These are phyloP conservation scores for Saguinus imperator DNA, from an alignment of 2,113 vertebrate genomes.

Conservation along the genomic window DNA sequence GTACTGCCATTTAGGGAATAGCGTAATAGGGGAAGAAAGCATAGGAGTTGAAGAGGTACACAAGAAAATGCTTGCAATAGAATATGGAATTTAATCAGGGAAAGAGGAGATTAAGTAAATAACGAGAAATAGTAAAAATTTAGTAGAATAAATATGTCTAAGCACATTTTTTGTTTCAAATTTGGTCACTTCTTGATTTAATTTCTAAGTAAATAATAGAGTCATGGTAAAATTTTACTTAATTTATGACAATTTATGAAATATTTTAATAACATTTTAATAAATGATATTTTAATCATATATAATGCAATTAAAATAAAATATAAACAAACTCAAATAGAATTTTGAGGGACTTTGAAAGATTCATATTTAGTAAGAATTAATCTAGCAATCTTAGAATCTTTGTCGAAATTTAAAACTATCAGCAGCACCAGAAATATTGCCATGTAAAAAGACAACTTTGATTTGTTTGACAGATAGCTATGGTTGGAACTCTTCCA, in stretches of 20 bases:
- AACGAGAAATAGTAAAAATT: neutral
- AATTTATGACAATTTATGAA: neutral
- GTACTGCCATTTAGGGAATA: too few species aligned
- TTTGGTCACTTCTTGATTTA: neutral
- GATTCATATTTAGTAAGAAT: neutral
- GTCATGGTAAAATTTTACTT: neutral
- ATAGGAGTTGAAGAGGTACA: fast-evolving
- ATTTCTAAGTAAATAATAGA: neutral
- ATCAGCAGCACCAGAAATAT: neutral
- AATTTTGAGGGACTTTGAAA: neutral
- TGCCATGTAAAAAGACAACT: neutral
- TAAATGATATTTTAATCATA: neutral
- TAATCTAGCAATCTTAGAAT: neutral
- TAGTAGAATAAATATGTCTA: neutral
- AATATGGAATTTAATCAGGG: neutral
- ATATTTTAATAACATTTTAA: neutral
- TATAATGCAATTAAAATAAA: neutral
- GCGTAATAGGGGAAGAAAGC: neutral
- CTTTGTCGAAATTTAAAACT: constrained; percentile 21
- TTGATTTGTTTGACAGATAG: constrained; percentile 27
- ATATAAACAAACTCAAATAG: neutral
- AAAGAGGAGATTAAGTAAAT: neutral
- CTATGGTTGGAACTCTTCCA: constrained; percentile 41
- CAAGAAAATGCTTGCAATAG: neutral
- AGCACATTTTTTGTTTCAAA: neutral